Percentiles rank a stretch among this genome's conserved stretches.
Conservation (phyloP, 2,888 invertebrate genomes). For the Linnaemya tessellans region DNA sequence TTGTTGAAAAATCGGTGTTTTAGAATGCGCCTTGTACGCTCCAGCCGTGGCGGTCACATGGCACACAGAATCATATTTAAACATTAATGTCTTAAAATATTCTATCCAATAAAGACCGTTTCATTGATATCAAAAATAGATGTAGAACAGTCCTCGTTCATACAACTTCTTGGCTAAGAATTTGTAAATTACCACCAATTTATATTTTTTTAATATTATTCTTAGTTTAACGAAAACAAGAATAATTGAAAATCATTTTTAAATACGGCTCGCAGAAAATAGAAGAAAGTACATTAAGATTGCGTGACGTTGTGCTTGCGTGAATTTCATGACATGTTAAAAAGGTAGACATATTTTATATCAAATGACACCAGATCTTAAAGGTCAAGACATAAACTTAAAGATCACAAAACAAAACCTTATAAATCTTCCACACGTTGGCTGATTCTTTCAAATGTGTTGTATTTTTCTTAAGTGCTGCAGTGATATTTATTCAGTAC, state of each 20-base stretch:
- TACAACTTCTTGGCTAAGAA: neutral
- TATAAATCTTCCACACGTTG: neutral
- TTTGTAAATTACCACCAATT: constrained; percentile 19
- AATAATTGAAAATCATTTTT: neutral
- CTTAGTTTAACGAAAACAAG: neutral
- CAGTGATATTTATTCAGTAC: too few species aligned
- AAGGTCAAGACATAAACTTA: neutral
- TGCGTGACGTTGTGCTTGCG: neutral
- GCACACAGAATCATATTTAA: too few species aligned
- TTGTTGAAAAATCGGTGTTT: too few species aligned
- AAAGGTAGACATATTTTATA: neutral
- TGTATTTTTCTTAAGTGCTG: too few species aligned
- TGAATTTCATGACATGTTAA: neutral
- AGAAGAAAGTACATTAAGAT: neutral
- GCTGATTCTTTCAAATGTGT: too few species aligned
- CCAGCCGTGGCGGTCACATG: too few species aligned
- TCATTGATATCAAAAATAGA: too few species aligned
- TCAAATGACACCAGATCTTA: neutral
- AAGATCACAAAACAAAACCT: neutral
- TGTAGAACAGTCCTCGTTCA: neutral
- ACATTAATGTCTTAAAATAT: too few species aligned
- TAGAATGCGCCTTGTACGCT: too few species aligned
- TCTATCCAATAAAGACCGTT: too few species aligned
- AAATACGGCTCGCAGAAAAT: neutral
- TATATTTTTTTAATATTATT: constrained; percentile 14